These are phyloP conservation scores for Chironomus striatipennis DNA, from an alignment of 1,140 invertebrate genomes.

Conservation along the genomic window DNA sequence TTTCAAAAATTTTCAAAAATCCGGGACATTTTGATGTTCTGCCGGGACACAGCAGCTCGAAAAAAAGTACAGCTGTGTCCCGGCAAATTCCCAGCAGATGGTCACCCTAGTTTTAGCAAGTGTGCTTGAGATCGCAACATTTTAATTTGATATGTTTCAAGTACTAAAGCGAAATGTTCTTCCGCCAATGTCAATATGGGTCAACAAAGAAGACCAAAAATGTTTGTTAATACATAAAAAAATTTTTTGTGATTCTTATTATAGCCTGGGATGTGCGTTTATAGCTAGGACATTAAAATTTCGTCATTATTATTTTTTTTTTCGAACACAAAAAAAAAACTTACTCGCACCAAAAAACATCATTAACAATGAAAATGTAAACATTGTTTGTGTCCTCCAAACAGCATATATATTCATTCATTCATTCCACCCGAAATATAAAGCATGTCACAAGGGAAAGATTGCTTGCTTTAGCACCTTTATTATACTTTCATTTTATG, in stretches of 20 bases:
- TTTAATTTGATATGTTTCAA: slow-evolving; percentile 1
- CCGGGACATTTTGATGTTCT: too few relatives aligned
- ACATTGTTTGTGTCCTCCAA: slow-evolving; percentile 5
- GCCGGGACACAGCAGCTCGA: too few relatives aligned
- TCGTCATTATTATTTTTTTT: too few relatives aligned
- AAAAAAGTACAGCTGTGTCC: too few relatives aligned
- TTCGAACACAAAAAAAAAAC: background rate
- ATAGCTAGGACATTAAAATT: background rate
- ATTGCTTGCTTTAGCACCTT: slow-evolving; percentile 1
- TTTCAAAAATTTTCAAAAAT: too few relatives aligned
- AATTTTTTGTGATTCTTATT: background rate
- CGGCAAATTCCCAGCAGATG: too few relatives aligned
- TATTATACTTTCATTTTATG: slow-evolving; percentile 4
- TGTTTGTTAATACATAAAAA: background rate
- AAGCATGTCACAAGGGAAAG: background rate
- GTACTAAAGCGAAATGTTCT: background rate
- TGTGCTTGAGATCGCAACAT: background rate
- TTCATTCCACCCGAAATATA: background rate
- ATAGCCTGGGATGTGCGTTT: background rate
- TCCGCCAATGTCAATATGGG: slow-evolving; percentile 8
- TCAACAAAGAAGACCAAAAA: background rate
- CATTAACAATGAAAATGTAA: slow-evolving; percentile 11
- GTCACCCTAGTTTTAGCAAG: too few relatives aligned
- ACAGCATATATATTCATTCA: background rate
- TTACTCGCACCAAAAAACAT: background rate